Evolutionary conservation across 2,113 vertebrate genomes (phyloP), one percentile per base, ranked within the genome.

Genomic region (Mystacornis crossleyi): DNA sequence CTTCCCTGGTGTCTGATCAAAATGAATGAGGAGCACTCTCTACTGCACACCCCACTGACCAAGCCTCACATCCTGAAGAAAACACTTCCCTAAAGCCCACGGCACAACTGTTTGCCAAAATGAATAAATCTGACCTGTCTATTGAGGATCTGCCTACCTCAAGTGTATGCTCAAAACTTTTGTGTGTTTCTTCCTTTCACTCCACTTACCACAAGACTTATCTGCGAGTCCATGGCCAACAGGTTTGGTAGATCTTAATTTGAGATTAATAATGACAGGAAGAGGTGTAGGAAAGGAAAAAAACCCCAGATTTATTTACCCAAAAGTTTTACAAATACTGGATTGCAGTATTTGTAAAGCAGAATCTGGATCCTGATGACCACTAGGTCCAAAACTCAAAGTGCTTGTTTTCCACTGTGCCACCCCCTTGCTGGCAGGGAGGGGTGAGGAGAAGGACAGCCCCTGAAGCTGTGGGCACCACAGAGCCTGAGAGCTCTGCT

Each of bases 21-120:
- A 87, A 42, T 25, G 25, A 50, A 48, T 14, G 26, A 77, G 45
- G 33, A 78, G 51, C 1, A 0, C 3, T 40, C 11, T n/a, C 33
- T 21, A 8, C 20, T 45, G 53, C 47, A 64, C 0, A 0, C 15
- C 5, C 78, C 1, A 0, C 42, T 61, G 81, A 33, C 47, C 7
- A 0, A 65, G 36, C n/a, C 21, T 54, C 67, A 33, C 29, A 5
- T 45, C 33, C 67, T 36, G 31, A 26, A 61, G 81, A 65, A 62
- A 70, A 47, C 5, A 25, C 47, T 50, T 79, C 53, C 53, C 47
- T 53, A 45, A 48, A 86, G 47, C 51, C 38, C 51, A 26, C 3
- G 2, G 19, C 34, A 28, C 14, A 83, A 40, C 2, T 2, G 1
- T 62, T 58, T 69, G 48, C 29, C n/a, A 67, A 69, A 78, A 53